Conservation (phyloP, 2,113 vertebrate species). For the Ammodytes dubius region DNA sequence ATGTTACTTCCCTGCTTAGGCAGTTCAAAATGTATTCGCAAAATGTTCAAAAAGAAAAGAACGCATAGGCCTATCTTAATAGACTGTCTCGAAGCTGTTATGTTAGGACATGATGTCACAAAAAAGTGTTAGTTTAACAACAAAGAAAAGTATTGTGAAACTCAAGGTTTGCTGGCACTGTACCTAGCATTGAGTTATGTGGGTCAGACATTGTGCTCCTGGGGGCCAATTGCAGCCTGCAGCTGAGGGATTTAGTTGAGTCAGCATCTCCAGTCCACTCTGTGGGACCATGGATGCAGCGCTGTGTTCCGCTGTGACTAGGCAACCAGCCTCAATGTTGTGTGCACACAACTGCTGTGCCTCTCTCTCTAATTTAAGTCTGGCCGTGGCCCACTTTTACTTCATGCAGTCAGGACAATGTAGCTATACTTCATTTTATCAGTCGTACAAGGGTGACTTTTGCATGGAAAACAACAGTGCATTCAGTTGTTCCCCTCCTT, state of each 20-base stretch:
- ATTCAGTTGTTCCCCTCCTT: constrained; percentile 25
- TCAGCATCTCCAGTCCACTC: constrained; percentile 78
- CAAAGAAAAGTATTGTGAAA: constrained; percentile 61
- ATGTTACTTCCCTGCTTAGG: neutral
- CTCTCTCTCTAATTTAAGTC: constrained; percentile 77
- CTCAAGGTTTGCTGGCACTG: constrained; percentile 54
- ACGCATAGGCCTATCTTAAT: neutral
- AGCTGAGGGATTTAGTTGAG: constrained; percentile 80
- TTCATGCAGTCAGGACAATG: constrained; percentile 64
- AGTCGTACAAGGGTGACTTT: constrained; percentile 43
- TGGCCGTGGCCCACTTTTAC: constrained; percentile 78
- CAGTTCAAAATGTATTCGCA: constrained; percentile 3
- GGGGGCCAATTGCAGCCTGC: constrained; percentile 77
- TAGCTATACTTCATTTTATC: constrained; percentile 49
- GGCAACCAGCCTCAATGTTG: constrained; percentile 80
- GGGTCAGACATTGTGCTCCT: constrained; percentile 79
- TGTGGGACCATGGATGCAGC: constrained; percentile 73
- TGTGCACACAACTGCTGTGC: constrained; percentile 72
- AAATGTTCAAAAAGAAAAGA: neutral
- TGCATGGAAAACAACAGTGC: constrained; percentile 48
- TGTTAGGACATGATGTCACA: constrained; percentile 11
- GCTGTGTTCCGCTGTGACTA: constrained; percentile 79
- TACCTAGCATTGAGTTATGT: constrained; percentile 70
- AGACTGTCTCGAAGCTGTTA: constrained; percentile 7
- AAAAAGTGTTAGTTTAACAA: constrained; percentile 43